These are phyloP conservation scores for Prorops nasuta DNA, from an alignment of 1,140 invertebrate genomes.

Conservation along the genomic window DNA sequence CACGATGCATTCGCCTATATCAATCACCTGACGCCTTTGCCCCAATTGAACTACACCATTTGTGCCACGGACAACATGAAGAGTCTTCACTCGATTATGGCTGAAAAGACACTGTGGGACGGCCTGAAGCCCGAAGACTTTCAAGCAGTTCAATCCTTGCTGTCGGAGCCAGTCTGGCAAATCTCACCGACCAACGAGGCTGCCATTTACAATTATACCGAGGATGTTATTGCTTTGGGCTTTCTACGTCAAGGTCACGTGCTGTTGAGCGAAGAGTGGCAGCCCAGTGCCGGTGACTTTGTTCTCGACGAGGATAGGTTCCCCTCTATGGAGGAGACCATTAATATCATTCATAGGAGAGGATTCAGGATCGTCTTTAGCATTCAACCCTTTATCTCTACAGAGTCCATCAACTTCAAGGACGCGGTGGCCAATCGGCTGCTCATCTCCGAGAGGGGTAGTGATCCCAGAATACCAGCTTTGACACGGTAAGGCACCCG, in stretches of 20 bases:
- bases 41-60: conserved; percentile 80
- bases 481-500: conserved; percentile 59
- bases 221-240: conserved; percentile 72
- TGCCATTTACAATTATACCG: conserved; percentile 77
- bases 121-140: conserved; percentile 75
- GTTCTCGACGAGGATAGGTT: conserved; percentile 71
- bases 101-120: conserved; percentile 77
- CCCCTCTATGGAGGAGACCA: conserved; percentile 72
- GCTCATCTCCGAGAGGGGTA: conserved; percentile 70
- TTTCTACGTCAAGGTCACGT: conserved; percentile 79
- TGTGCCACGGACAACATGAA: conserved; percentile 79
- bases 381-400: conserved; percentile 83
- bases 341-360: conserved; percentile 77
- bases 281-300: conserved; percentile 77
- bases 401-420: conserved; percentile 77
- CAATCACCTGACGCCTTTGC: conserved; percentile 63
- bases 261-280: conserved; percentile 82
- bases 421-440: conserved; percentile 71
- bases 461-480: conserved; percentile 71
- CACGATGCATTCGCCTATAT: conserved; percentile 77
- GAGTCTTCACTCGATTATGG: conserved; percentile 69
- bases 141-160: conserved; percentile 69
- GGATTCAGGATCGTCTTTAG: conserved; percentile 84
- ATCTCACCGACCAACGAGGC: conserved; percentile 70
- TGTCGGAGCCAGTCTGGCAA: conserved; percentile 83